phyloP scores from a whole-genome alignment of 1,140 invertebrate genomes.

The Oscheius sp. region DNA sequence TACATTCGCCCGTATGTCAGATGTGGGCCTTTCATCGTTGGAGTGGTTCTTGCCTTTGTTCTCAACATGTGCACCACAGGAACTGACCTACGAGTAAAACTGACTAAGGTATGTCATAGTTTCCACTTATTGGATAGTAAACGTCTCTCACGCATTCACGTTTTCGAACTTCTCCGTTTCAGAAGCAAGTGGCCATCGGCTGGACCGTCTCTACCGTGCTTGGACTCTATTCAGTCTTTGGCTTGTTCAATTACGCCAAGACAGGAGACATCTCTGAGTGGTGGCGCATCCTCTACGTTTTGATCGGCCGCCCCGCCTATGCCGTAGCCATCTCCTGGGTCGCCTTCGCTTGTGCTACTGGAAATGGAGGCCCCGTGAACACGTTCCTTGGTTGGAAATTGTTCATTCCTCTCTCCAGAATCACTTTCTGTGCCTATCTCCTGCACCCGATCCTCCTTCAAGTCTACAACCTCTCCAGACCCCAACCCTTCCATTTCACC shows the following conservation, averaged over 20 bases:
- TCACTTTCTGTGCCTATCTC: conserved; percentile 64
- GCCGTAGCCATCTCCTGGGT: conserved; percentile 79
- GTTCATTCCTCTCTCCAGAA: conserved; percentile 61
- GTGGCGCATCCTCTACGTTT: conserved; percentile 72
- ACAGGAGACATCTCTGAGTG: conserved; percentile 57
- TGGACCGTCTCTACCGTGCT: conserved; percentile 46
- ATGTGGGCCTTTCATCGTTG: conserved; percentile 65
- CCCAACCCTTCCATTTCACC: conserved; percentile 59
- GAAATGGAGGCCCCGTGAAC: conserved; percentile 72
- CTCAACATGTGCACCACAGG: conserved; percentile 49
- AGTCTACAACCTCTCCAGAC: conserved; percentile 56
- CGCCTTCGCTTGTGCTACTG: conserved; percentile 80
- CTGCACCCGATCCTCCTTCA: conserved; percentile 63
- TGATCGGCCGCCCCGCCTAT: conserved; percentile 80
- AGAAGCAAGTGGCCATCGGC: conserved; percentile 34
- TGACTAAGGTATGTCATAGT: conserved; percentile 31
- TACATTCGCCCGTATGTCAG: conserved; percentile 72
- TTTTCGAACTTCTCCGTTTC: too few species aligned
- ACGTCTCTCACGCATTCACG: too few species aligned
- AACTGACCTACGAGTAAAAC: conserved; percentile 36
- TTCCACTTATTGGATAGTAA: neutral
- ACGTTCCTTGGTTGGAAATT: conserved; percentile 61
- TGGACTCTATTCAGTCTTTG: conserved; percentile 59
- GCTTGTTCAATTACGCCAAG: conserved; percentile 52
- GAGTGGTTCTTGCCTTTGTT: conserved; percentile 63